Evolutionary conservation across 92 coral and sea anemone genomes (phyloP), one percentile per base, ranked within the genome.

Genomic region (Metridium senile): DNA sequence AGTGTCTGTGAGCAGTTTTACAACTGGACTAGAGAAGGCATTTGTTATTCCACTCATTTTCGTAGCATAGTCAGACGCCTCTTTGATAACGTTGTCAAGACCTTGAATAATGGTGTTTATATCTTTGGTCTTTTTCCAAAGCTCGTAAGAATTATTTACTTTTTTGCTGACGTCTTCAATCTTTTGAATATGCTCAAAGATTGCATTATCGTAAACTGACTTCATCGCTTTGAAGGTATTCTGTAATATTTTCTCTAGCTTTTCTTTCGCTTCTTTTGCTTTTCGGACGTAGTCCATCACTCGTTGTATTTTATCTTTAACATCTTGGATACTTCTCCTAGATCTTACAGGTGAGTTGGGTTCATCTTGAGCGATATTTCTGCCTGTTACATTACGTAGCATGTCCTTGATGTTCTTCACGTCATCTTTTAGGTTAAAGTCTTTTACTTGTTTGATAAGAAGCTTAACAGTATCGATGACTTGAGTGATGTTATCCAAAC

Each of bases 341-440:
- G 51, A 61, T 45, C 83, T 69, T 11, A 76, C 78, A 29, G 77
- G 45, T 31, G 69, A n/a, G 2, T 63, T 73, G 0, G 57, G 56
- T 2, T 73, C 86, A 61, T 70, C 85, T 21, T 54, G n/a, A 54
- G 75, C 84, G 8, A 81, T 68, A 59, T 85, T 78, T 74, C 90
- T 78, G 13, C 97, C 96, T 29, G 97, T 89, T n/a, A 95, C 77
- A 62, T 82, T 82, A 45, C 84, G 86, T 62, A 93, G 49, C 47
- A 87, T 82, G 35, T 83, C 96, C 71, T 90, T 89, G 45, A 96
- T 79, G 63, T 88, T 89, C 83, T 89, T 78, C 13, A 90, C 87
- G 45, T 96, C 98, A 67, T 96, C 98, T 78, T 82, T 87, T 62
- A 96, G 77, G 20, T 97, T 84, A 63, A 96, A 96, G 16, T 77